Percentiles rank a stretch among this genome's conserved stretches.
Conservation (phyloP, 2,888 invertebrate genomes). For the Zootermopsis nevadensis region DNA sequence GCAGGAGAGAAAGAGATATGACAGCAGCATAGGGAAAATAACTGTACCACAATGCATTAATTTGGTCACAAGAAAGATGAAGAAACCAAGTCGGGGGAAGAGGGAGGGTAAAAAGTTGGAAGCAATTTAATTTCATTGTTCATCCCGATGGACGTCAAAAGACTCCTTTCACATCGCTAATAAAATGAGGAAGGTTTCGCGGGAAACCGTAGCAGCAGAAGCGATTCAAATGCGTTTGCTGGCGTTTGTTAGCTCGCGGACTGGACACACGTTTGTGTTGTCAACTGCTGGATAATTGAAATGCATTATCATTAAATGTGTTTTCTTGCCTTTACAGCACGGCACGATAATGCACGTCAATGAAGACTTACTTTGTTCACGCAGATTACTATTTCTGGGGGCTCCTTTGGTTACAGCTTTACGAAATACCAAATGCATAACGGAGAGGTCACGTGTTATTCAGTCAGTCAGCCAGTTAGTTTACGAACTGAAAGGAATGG, state of each 20-base stretch:
- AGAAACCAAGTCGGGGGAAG: slow-evolving; percentile 31
- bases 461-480: too few relatives aligned
- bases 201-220: slow-evolving; percentile 30
- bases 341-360: too few relatives aligned
- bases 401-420: too few relatives aligned
- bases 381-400: too few relatives aligned
- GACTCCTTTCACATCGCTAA: slow-evolving; percentile 49
- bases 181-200: slow-evolving; percentile 51
- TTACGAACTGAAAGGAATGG: too few relatives aligned
- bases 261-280: slow-evolving; percentile 3
- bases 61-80: slow-evolving; percentile 52
- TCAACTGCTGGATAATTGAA: background rate
- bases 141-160: slow-evolving; percentile 51
- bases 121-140: slow-evolving; percentile 54
- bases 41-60: slow-evolving; percentile 53
- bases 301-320: background rate
- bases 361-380: too few relatives aligned
- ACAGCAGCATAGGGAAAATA: slow-evolving; percentile 48
- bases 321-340: background rate
- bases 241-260: background rate
- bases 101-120: slow-evolving; percentile 38
- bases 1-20: slow-evolving; percentile 20
- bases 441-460: too few relatives aligned
- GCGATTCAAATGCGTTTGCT: background rate
- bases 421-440: too few relatives aligned